Percentiles rank a stretch among this genome's conserved stretches.
These are phyloP conservation scores for Arge pagana DNA, from an alignment of 2,888 invertebrate species.

Conservation along the genomic window DNA sequence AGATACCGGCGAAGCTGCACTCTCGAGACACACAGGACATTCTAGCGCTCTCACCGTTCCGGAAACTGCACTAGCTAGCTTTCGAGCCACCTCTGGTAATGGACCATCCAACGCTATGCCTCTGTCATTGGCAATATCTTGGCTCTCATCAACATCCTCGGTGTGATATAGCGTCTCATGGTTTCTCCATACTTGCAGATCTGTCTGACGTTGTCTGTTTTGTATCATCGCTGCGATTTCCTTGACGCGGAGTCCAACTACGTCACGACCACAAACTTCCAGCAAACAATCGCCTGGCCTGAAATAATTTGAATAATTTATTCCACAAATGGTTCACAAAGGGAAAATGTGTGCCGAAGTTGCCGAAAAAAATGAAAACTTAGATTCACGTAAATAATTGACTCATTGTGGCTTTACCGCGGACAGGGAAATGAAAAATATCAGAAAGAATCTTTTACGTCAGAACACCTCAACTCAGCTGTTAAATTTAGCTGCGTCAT, in stretches of 20 bases:
- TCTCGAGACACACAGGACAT: conserved; percentile 69
- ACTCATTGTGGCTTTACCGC: not conserved
- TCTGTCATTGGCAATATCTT: conserved; percentile 24
- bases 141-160: conserved; percentile 26
- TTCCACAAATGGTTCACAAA: not conserved
- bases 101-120: conserved; percentile 46
- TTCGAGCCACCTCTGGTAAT: conserved; percentile 49
- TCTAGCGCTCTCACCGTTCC: conserved; percentile 58
- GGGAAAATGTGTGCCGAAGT: not conserved
- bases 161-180: conserved; percentile 13
- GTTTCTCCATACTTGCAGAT: conserved; percentile 48
- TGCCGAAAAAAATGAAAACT: not conserved
- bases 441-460: too few species aligned
- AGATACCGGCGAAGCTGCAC: conserved; percentile 66
- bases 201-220: conserved; percentile 33
- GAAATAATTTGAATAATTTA: not conserved
- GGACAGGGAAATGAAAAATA: too few species aligned
- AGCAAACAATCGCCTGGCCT: conserved; percentile 73
- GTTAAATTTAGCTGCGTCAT: too few species aligned
- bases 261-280: conserved; percentile 66
- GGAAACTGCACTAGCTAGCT: conserved; percentile 48
- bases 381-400: not conserved
- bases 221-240: conserved; percentile 58
- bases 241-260: conserved; percentile 62
- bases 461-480: too few species aligned